phyloP scores from a whole-genome alignment of 2,113 vertebrate species.

The Okapia johnstoni region DNA sequence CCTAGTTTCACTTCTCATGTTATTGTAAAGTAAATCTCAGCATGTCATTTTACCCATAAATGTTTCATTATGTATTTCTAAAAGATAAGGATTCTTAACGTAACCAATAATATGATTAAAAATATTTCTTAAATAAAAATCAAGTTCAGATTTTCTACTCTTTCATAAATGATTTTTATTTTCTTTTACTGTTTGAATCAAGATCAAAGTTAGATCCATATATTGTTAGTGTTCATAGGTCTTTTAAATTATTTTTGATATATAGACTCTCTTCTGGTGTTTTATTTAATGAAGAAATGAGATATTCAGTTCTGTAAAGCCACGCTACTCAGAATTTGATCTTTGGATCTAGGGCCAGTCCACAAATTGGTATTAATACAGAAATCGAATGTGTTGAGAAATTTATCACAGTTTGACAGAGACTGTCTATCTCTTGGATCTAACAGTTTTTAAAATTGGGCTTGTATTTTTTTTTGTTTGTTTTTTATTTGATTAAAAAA shows the following conservation, averaged over 20 bases:
- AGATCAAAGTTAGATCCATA: background rate
- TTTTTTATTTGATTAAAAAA: background rate
- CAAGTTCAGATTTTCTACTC: background rate
- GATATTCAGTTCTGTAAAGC: background rate
- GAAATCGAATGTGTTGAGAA: background rate
- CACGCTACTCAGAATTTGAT: background rate
- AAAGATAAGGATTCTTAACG: background rate
- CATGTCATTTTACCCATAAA: background rate
- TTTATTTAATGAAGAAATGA: background rate
- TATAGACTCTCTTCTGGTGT: background rate
- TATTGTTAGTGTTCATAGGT: background rate
- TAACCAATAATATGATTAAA: background rate
- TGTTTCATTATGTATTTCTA: background rate
- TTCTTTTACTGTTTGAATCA: background rate
- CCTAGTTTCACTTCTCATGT: background rate
- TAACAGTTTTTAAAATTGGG: background rate
- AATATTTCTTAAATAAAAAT: background rate
- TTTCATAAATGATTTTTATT: background rate
- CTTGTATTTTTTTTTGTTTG: background rate
- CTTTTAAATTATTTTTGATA: slow-evolving; percentile 7
- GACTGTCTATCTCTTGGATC: background rate
- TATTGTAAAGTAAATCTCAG: background rate
- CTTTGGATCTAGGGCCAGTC: background rate
- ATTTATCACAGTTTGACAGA: background rate
- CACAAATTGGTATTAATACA: background rate